These are phyloP conservation scores for Nestor notabilis DNA, from an alignment of 2,113 vertebrate species.

Conservation along the genomic window DNA sequence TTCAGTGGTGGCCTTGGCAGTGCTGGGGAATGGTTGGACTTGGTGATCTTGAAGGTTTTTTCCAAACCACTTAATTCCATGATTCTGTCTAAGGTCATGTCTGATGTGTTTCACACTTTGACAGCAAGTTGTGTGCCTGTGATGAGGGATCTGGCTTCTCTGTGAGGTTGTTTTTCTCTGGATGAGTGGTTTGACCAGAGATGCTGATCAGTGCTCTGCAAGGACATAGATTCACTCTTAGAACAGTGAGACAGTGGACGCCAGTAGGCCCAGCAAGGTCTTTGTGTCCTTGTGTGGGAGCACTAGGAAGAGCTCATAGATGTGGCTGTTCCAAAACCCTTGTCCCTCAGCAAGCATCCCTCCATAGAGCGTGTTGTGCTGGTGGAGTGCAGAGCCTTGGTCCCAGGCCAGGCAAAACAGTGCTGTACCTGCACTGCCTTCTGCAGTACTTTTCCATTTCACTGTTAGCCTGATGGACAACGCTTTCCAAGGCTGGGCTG, in stretches of 20 bases:
- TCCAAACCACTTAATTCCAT: background rate
- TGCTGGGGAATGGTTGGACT: background rate
- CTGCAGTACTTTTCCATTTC: background rate
- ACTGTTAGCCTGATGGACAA: background rate
- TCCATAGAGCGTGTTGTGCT: accelerated
- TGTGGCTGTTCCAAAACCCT: background rate
- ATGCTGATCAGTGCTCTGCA: background rate
- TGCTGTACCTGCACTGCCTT: background rate
- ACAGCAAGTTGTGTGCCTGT: background rate
- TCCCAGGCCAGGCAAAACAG: background rate
- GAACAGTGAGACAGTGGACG: background rate
- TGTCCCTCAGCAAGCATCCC: background rate
- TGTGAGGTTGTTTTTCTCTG: background rate
- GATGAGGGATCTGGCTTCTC: background rate
- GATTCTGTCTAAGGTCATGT: background rate
- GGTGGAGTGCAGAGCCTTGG: background rate
- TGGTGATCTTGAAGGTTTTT: background rate
- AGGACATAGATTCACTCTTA: background rate
- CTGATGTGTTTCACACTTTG: background rate
- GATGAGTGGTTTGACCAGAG: background rate
- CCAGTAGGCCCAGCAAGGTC: background rate
- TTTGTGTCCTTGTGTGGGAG: background rate
- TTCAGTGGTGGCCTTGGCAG: background rate
- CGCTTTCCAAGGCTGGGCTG: accelerated
- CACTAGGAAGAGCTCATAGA: background rate